Base-by-base conservation (phyloP, 2,888 invertebrate species). In the Orthosia cruda region DNA sequence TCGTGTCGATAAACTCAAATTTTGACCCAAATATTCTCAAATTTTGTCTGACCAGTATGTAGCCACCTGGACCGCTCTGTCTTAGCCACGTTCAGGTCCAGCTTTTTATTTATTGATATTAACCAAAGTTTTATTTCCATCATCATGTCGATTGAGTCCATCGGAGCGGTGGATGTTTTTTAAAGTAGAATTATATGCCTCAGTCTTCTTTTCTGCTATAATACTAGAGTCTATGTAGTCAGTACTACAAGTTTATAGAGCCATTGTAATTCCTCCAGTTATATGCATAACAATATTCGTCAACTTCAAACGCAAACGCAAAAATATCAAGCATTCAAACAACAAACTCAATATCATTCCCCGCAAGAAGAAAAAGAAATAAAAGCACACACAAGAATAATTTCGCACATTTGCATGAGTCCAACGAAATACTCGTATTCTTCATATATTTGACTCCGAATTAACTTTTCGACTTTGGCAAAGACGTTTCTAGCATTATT, bases 401-500 rank as follows among this genome's bases (percentile, higher is more conserved):
- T 61, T 62, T n/a, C 55, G 12, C 64, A 67, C 74, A 83, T 80
- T 83, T 73, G 64, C 74, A 83, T 61, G 80, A 84, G 57, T 73
- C 58, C 65, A 58, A 77, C 59, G 81, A 50, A 55, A 55, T 82
- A 57, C 55, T 69, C 77, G 49, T 66, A 62, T 77, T 64, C 69
- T 81, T 85, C 64, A 84, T 66, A 65, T 20, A 61, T 72, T 71
- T 64, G 65, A 71, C 32, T 76, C 55, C 4, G 61, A 72, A 73
- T 65, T 69, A 82, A 82, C 77, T 67, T 70, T 64, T 55, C 65
- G 71, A 77, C 80, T 75, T 80, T 82, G 52, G 5, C 67, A 82
- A 87, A 85, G 77, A 65, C 77, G 58, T 78, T 67, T 65, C 26
- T 4, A 59, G 47, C 40, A 82, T 87, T 76, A 87, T 57, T 85